phyloP scores from a whole-genome alignment of 2,888 invertebrate species.

The Melinopterus prodromus region DNA sequence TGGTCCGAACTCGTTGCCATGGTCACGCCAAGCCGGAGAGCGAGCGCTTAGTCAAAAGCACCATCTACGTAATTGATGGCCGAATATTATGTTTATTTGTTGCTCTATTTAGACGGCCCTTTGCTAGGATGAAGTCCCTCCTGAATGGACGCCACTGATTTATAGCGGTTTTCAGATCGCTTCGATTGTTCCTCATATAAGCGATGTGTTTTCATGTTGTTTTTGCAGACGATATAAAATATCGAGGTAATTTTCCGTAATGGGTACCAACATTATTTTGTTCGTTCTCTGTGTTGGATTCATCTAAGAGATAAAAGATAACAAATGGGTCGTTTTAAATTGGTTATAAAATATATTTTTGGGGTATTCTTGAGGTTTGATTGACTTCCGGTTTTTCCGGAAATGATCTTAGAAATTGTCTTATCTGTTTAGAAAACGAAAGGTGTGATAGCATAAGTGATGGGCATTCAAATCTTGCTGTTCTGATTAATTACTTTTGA shows the following conservation, averaged over 20 bases:
- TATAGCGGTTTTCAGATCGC: slow-evolving; percentile 10
- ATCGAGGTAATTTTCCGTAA: neutral
- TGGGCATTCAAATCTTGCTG: no score
- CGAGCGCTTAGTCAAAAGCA: slow-evolving; percentile 9
- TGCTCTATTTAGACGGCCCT: slow-evolving; percentile 17
- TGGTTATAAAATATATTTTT: no score
- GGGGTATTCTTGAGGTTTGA: no score
- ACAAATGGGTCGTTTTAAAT: no score
- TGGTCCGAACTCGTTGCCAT: neutral
- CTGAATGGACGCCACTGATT: slow-evolving; percentile 12
- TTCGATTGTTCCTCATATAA: slow-evolving; percentile 8
- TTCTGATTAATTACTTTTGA: no score
- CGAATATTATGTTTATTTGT: slow-evolving; percentile 26
- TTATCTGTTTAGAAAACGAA: no score
- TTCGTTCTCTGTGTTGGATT: neutral
- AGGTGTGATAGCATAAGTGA: no score
- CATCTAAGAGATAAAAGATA: no score
- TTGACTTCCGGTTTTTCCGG: no score
- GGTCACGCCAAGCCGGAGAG: slow-evolving; percentile 11
- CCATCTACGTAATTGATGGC: slow-evolving; percentile 20
- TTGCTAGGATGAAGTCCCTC: neutral
- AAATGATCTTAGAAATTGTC: no score
- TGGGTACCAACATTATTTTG: neutral
- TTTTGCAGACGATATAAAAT: neutral
- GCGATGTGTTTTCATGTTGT: slow-evolving; percentile 20